Conservation (phyloP, 2,888 invertebrate species). For the Gisinianus flammeolus region DNA sequence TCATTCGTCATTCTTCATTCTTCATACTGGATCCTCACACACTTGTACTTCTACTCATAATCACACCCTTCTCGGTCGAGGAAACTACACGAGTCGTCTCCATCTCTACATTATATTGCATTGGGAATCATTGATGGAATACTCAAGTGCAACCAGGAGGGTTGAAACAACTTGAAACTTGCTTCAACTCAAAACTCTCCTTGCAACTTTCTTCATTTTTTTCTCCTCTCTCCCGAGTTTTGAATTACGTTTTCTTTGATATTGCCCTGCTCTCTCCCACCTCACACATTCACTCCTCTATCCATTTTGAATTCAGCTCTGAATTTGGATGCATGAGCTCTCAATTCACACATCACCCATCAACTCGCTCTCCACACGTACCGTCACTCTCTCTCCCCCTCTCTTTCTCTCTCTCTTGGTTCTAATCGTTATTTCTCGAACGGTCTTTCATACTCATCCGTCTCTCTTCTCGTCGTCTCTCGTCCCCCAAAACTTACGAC, state of each 20-base stretch:
- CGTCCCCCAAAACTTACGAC: neutral
- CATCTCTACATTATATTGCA: too few species aligned
- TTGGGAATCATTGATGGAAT: constrained; percentile 18
- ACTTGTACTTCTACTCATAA: too few species aligned
- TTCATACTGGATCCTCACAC: too few species aligned
- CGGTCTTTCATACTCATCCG: neutral
- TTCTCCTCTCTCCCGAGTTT: neutral
- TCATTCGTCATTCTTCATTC: neutral
- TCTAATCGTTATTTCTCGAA: neutral
- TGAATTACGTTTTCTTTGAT: neutral
- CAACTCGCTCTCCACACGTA: neutral
- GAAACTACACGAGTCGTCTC: neutral
- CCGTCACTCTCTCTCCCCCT: constrained; percentile 27
- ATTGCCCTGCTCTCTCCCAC: too few species aligned
- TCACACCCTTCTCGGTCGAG: neutral
- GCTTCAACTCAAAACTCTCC: neutral
- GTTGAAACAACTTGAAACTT: neutral
- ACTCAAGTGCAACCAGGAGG: neutral
- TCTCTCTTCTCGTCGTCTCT: neutral
- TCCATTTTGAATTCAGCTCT: constrained; percentile 5
- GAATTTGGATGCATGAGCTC: constrained; percentile 27
- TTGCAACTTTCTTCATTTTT: neutral
- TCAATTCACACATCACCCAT: constrained; percentile 11
- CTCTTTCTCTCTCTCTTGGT: constrained; percentile 37
- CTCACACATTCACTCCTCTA: too few species aligned